A percentile compares a stretch with the other conserved stretches of the same genome.
Evolutionary conservation across 1,140 invertebrate species (phyloP).

Genomic region (Galendromus occidentalis): DNA sequence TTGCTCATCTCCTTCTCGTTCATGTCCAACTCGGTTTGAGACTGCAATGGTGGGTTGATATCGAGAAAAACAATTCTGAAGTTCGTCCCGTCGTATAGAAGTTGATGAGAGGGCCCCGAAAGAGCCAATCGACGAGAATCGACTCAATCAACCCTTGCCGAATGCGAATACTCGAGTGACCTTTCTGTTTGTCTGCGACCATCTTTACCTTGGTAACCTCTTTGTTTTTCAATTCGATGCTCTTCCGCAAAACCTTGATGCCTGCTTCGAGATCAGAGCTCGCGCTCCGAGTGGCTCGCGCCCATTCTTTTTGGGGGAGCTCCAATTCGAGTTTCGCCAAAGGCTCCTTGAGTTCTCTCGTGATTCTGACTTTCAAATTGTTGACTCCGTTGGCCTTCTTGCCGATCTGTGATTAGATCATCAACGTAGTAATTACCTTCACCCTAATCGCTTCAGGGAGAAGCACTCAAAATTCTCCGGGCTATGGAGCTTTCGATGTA

Average conservation of each 20-base stretch:
- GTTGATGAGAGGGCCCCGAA: no score
- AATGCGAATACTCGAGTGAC: no score
- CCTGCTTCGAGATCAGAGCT: background rate
- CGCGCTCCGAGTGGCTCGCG: background rate
- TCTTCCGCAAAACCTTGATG: background rate
- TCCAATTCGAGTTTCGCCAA: background rate
- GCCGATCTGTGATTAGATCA: background rate
- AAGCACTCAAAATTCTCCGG: no score
- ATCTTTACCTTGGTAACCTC: constrained; percentile 3
- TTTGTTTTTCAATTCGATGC: background rate
- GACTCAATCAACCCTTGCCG: no score
- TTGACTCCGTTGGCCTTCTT: background rate
- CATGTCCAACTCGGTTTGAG: constrained; percentile 3
- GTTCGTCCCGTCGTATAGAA: no score
- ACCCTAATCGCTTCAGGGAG: no score
- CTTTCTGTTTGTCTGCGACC: no score
- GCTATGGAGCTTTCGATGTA: no score
- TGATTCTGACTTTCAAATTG: background rate
- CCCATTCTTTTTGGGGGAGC: background rate
- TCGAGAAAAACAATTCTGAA: no score
- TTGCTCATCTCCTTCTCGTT: background rate
- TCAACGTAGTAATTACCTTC: background rate
- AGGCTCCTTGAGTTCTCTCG: background rate
- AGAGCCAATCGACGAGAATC: no score
- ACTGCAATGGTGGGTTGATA: no score